Percentiles rank a stretch among this genome's conserved stretches.
Evolutionary conservation across 2,113 vertebrate species (phyloP).

Genomic region (Corythaeola cristata): DNA sequence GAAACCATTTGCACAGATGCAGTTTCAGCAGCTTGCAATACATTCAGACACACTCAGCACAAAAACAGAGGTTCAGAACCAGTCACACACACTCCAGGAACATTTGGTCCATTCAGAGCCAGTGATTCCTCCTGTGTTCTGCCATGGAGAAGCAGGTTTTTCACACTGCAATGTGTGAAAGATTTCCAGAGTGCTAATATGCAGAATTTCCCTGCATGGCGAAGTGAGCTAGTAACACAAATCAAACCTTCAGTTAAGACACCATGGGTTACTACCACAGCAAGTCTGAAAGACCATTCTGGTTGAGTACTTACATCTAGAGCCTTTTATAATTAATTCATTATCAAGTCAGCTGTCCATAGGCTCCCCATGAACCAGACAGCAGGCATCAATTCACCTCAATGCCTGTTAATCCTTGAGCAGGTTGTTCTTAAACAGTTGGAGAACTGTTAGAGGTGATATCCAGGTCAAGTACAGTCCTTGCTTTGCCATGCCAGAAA

Average conservation of each 20-base stretch:
- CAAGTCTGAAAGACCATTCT: not conserved
- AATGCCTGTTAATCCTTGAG: not conserved
- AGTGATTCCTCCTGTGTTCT: not conserved
- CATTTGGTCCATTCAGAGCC: not conserved
- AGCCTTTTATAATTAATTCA: not conserved
- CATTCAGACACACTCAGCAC: not conserved
- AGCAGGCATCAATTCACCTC: not conserved
- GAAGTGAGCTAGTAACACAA: not conserved
- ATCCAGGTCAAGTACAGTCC: not conserved
- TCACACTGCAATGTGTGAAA: accelerated
- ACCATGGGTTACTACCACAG: not conserved
- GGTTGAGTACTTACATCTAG: not conserved
- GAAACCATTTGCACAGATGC: not conserved
- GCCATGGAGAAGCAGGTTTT: not conserved
- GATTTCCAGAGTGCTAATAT: not conserved
- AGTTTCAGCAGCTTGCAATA: not conserved
- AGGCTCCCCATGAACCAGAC: not conserved
- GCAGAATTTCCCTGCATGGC: not conserved
- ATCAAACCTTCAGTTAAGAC: not conserved
- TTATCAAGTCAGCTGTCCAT: not conserved
- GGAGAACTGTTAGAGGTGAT: not conserved
- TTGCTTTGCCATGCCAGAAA: not conserved
- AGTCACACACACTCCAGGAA: not conserved
- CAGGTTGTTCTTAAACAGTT: not conserved
- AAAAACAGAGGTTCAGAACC: not conserved